These are phyloP conservation scores for Apotomis capreana DNA, from an alignment of 2,888 invertebrate species.

Conservation along the genomic window DNA sequence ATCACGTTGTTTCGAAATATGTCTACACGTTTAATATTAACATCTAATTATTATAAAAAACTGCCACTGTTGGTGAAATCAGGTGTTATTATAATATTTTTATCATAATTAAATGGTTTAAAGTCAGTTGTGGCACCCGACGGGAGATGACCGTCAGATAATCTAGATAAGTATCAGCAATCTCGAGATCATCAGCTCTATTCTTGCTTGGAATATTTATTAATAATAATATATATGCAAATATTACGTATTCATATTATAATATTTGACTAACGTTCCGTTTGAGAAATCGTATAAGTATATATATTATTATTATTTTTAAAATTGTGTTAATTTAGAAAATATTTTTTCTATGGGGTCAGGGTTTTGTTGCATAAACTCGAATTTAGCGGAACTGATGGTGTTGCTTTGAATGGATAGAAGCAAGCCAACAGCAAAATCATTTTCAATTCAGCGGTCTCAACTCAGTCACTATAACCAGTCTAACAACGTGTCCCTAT, in stretches of 20 bases:
- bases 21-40: background rate
- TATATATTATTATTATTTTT: background rate
- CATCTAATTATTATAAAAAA: background rate
- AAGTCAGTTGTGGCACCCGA: conserved; percentile 19
- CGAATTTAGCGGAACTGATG: no score
- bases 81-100: conserved; percentile 16
- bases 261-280: background rate
- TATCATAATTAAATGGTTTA: conserved; percentile 33
- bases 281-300: background rate
- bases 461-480: conserved; percentile 6
- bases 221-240: conserved; percentile 6
- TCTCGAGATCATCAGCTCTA: background rate
- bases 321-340: no score
- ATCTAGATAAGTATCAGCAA: conserved; percentile 27
- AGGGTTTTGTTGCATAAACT: no score
- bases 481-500: conserved; percentile 16
- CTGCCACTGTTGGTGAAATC: conserved; percentile 33
- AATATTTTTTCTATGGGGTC: no score
- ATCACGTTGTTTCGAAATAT: background rate
- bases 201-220: background rate
- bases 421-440: background rate
- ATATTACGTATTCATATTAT: background rate
- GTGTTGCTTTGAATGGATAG: no score
- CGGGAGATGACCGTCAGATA: conserved; percentile 18
- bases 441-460: conserved; percentile 8